These are phyloP conservation scores for Matsumyia berberina DNA, from an alignment of 2,888 invertebrate genomes.

Conservation along the genomic window DNA sequence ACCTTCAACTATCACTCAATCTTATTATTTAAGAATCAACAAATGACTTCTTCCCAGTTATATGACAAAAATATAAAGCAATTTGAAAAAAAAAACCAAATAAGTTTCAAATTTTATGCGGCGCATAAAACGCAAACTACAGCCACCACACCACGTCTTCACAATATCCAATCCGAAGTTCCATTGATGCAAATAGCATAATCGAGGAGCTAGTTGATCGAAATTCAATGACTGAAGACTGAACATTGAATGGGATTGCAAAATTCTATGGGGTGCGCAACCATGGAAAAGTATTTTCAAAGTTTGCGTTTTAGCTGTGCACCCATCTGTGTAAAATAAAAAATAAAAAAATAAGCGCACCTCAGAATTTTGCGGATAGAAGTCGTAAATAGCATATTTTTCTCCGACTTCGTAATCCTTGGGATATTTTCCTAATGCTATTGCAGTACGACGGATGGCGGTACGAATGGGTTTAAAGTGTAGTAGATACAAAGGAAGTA, in stretches of 20 bases:
- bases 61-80: no score
- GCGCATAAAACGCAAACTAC: no score
- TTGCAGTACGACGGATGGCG: neutral
- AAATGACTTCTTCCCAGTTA: neutral
- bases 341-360: constrained; percentile 14
- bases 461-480: no score
- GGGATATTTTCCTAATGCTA: neutral
- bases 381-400: constrained; percentile 8
- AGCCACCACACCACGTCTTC: constrained; percentile 9
- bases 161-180: constrained; percentile 34
- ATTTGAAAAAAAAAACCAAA: no score
- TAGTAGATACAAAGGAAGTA: no score
- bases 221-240: constrained; percentile 36
- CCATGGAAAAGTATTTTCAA: constrained; percentile 20
- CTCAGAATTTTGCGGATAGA: neutral
- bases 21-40: neutral
- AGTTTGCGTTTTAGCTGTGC: constrained; percentile 29
- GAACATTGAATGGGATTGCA: constrained; percentile 28
- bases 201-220: constrained; percentile 33
- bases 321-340: constrained; percentile 33
- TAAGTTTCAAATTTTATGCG: no score
- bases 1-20: no score
- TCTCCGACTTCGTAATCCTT: neutral
- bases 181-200: constrained; percentile 43
- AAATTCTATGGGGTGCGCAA: constrained; percentile 11